phyloP scores from a whole-genome alignment of 2,888 invertebrate genomes.

The Cyclophora albipunctata region DNA sequence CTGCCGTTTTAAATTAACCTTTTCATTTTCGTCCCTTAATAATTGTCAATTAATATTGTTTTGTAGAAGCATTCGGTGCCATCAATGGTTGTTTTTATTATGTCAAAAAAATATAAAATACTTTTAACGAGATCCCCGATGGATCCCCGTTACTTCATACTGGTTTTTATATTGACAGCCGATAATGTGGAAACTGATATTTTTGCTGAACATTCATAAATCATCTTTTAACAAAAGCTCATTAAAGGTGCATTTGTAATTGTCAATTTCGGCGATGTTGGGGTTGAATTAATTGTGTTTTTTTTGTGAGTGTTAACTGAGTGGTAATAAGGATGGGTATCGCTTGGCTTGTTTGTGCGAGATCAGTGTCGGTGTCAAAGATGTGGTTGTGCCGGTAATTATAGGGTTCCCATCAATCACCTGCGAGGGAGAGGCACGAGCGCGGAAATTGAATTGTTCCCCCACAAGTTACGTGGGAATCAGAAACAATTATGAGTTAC shows the following conservation, averaged over 20 bases:
- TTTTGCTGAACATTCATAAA: conserved; percentile 49
- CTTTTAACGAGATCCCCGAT: conserved; percentile 20
- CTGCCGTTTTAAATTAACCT: conserved; percentile 17
- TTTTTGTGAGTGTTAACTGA: conserved; percentile 27
- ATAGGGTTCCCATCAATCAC: conserved; percentile 60
- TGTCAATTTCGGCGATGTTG: conserved; percentile 55
- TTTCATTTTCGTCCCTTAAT: conserved; percentile 10
- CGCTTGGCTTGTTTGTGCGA: conserved; percentile 19
- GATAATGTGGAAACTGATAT: conserved; percentile 32
- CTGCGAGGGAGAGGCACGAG: conserved; percentile 27
- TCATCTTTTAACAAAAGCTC: conserved; percentile 61
- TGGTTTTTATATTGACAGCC: conserved; percentile 14
- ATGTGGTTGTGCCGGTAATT: conserved; percentile 53
- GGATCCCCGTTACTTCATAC: conserved; percentile 17
- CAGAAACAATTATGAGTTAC: conserved; percentile 12
- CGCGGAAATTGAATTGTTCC: conserved; percentile 19
- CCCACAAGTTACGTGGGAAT: conserved; percentile 11
- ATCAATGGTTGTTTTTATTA: conserved; percentile 9
- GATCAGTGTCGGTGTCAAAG: conserved; percentile 33
- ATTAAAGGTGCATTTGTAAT: conserved; percentile 68
- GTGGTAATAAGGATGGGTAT: conserved; percentile 35
- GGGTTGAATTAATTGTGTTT: conserved; percentile 26
- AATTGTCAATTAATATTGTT: conserved; percentile 13
- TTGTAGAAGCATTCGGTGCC: conserved; percentile 7
- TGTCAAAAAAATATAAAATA: conserved; percentile 10